phyloP scores from a whole-genome alignment of 1,140 invertebrate genomes.

The Heliconius eleuchia region DNA sequence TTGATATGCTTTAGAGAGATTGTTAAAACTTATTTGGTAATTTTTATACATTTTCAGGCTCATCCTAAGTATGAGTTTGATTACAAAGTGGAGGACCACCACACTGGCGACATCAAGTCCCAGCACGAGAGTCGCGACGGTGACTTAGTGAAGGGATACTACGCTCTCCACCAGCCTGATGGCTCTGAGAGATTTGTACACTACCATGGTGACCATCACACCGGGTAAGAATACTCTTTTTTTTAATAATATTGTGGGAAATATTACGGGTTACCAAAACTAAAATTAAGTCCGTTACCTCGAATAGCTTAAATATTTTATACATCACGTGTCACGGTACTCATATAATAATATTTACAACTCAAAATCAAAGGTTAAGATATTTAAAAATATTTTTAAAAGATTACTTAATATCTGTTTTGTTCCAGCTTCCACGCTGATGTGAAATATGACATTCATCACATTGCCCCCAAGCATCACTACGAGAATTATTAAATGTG shows the following conservation, averaged over 20 bases:
- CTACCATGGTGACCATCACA: constrained; percentile 45
- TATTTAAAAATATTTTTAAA: too few species aligned
- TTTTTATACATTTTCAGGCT: constrained; percentile 34
- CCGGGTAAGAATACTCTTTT: constrained; percentile 47
- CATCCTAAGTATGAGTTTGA: constrained; percentile 52
- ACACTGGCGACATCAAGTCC: constrained; percentile 24
- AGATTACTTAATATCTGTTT: too few species aligned
- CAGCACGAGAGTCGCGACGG: constrained; percentile 51
- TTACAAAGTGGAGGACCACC: constrained; percentile 75
- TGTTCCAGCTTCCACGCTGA: background rate
- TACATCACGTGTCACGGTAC: too few species aligned
- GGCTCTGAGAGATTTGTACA: constrained; percentile 52
- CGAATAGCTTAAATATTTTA: too few species aligned
- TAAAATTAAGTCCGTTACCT: too few species aligned
- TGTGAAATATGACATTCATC: background rate
- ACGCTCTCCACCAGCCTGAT: constrained; percentile 70
- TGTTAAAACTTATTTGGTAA: background rate
- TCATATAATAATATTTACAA: too few species aligned
- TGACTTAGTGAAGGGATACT: constrained; percentile 67
- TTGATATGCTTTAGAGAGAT: too few species aligned
- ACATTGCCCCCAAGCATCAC: background rate
- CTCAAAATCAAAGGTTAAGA: too few species aligned
- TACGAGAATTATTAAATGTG: background rate
- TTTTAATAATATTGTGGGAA: too few species aligned
- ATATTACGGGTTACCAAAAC: too few species aligned